Evolutionary conservation across 2,888 invertebrate species (phyloP).

Genomic region (Platypus cylindrus): DNA sequence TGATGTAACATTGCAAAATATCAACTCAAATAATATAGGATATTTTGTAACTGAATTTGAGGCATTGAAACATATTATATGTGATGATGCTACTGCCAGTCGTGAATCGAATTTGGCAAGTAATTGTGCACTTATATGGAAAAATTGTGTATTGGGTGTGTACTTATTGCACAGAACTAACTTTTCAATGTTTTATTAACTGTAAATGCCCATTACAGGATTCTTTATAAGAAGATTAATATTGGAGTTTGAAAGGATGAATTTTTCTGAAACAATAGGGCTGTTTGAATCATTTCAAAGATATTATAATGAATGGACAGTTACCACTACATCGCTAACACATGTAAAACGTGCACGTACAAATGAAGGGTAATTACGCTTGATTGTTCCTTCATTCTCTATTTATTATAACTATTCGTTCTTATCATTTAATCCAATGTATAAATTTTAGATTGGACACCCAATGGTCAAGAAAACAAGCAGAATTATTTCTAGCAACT

Average conservation of each 20-base stretch:
- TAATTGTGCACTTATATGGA: constrained; percentile 37
- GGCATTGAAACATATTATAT: constrained; percentile 24
- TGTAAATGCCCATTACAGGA: constrained; percentile 42
- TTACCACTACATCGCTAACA: constrained; percentile 13
- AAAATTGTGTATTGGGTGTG: constrained; percentile 55
- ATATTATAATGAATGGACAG: constrained; percentile 41
- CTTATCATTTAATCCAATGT: constrained; percentile 19
- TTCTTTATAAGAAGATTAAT: constrained; percentile 71
- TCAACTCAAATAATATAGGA: constrained; percentile 43
- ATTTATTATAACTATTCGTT: not conserved
- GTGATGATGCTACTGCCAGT: constrained; percentile 14
- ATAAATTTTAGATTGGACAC: constrained; percentile 46
- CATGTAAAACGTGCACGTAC: no score
- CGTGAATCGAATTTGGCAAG: constrained; percentile 6
- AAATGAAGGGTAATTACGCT: no score
- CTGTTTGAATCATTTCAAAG: constrained; percentile 58
- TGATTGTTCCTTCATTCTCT: not conserved
- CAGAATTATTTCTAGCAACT: constrained; percentile 77
- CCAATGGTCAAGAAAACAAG: constrained; percentile 77
- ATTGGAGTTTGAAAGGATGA: constrained; percentile 68
- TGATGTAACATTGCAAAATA: constrained; percentile 43
- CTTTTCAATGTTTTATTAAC: constrained; percentile 6
- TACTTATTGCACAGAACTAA: constrained; percentile 7
- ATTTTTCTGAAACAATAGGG: constrained; percentile 69
- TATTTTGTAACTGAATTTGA: constrained; percentile 29